These are phyloP conservation scores for Choloepus didactylus DNA, from an alignment of 2,797 vertebrate species.

Conservation along the genomic window DNA sequence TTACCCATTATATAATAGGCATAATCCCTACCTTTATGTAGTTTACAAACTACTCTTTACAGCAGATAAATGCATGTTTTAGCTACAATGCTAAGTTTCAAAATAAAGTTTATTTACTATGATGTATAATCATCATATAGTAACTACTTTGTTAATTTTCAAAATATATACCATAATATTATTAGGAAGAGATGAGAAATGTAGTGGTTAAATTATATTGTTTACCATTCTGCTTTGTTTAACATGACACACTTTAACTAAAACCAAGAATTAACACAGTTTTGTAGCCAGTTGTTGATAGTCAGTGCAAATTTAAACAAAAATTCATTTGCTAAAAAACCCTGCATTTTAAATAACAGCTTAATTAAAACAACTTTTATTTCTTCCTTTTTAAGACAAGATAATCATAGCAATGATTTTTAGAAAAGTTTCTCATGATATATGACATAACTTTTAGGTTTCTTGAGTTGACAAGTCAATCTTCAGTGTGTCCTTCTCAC, in stretches of 20 bases:
- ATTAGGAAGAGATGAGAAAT: not conserved
- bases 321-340: not conserved
- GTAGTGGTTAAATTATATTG: not conserved
- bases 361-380: not conserved
- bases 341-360: not conserved
- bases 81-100: not conserved
- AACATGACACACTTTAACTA: not conserved
- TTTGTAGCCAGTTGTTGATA: not conserved
- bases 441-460: not conserved
- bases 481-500: not conserved
- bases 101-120: not conserved
- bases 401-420: not conserved
- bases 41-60: not conserved
- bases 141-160: not conserved
- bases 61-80: not conserved
- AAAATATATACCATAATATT: not conserved
- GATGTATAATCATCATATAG: not conserved
- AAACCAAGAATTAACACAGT: not conserved
- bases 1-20: not conserved
- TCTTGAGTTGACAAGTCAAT: not conserved
- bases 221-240: not conserved
- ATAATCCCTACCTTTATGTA: not conserved
- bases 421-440: not conserved
- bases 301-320: not conserved
- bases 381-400: not conserved